A percentile compares a stretch with the other conserved stretches of the same genome.
Conservation (phyloP, 2,888 invertebrate genomes). For the Dynastes maya region DNA sequence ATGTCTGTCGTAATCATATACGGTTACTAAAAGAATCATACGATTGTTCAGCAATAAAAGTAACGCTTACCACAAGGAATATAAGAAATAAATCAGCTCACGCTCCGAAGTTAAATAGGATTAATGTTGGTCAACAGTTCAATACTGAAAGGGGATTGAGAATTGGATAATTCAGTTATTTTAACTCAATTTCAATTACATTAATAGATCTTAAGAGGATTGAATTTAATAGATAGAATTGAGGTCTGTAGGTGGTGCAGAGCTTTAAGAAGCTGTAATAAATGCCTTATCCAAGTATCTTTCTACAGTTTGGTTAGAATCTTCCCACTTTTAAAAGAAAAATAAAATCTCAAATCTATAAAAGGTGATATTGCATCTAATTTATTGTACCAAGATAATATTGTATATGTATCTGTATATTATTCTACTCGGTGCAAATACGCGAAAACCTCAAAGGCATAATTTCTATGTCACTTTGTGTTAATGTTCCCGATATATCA, state of each 20-base stretch:
- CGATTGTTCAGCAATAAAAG: neutral
- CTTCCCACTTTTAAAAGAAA: too few species aligned
- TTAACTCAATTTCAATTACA: constrained; percentile 1
- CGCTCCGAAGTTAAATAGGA: neutral
- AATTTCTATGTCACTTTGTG: too few species aligned
- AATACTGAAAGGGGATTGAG: constrained; percentile 4
- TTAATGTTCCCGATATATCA: too few species aligned
- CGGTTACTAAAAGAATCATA: neutral
- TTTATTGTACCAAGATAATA: too few species aligned
- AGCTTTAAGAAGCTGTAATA: neutral
- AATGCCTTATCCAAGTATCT: neutral
- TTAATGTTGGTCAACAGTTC: constrained; percentile 10
- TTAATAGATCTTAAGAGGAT: constrained; percentile 10
- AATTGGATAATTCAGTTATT: constrained; percentile 41
- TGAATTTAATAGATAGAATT: constrained; percentile 3
- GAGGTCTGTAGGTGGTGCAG: constrained; percentile 3
- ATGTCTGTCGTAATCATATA: neutral
- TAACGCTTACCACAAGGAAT: neutral
- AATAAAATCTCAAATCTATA: too few species aligned
- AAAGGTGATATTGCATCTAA: too few species aligned
- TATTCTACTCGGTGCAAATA: too few species aligned
- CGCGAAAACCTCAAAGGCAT: too few species aligned
- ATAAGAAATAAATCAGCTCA: neutral
- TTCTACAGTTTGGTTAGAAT: neutral
- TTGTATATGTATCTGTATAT: too few species aligned